Evolutionary conservation across 2,888 invertebrate species (phyloP), one percentile per base, ranked within the genome.

Genomic region (Hoplodrina blanda): DNA sequence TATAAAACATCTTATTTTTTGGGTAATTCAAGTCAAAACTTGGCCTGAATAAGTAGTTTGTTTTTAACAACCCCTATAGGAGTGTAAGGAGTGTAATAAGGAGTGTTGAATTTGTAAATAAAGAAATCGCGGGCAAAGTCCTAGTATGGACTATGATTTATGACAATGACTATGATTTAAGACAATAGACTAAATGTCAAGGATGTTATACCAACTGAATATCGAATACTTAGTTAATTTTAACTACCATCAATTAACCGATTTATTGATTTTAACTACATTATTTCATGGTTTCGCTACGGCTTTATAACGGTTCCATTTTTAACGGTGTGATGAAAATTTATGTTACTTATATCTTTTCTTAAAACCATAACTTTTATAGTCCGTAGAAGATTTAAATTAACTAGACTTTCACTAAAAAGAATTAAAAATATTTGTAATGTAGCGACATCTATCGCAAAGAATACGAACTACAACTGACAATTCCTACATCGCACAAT

Each of bases 201-300:
- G 60, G 62, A n/a, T 33, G 10, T 37, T 30, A 4, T 19, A 62
- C 15, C 5, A 20, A 57, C 17, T 46, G 25, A 37, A 55, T 67
- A 55, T 71, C 49, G 17, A 41, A 49, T n/a, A n/a, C n/a, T n/a
- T n/a, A n/a, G 15, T 76, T 68, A 61, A 63, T 25, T 59, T 55
- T 56, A 78, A 75, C 62, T 50, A 63, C 49, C 53, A 57, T 30
- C 17, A 46, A 37, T 52, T 62, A 69, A 53, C 70, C 65, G 55
- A 78, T 65, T 60, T 62, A 80, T 75, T 66, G 56, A 54, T 75
- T 62, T 76, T 52, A 76, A 70, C 65, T 52, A 56, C 66, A 62
- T 76, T 76, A 62, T 78, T 80, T 76, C 66, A 78, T 62, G 78
- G 76, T 64, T 74, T 66, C 13, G 65, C 15, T 52, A 61, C 52